Evolutionary conservation across 2,888 invertebrate genomes (phyloP).

Genomic region (Microctonus hyperodae): DNA sequence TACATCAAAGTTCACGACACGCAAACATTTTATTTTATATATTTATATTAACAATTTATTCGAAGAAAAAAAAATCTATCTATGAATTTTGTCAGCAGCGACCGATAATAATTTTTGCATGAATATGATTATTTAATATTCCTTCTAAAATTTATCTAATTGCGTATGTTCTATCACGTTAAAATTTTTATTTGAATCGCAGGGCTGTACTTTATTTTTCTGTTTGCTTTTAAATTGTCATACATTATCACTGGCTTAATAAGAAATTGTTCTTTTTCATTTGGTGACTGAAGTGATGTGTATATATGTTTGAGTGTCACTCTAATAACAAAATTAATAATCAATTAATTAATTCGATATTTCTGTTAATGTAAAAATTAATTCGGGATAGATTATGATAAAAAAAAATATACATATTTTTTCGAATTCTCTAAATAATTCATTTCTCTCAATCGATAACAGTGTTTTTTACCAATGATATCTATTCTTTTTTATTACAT

Average conservation of each 20-base stretch:
- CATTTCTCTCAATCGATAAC: not conserved
- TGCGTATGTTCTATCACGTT: not conserved
- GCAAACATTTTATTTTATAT: not conserved
- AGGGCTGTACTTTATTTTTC: not conserved
- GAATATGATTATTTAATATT: conserved; percentile 1
- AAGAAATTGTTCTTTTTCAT: not conserved
- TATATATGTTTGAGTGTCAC: not conserved
- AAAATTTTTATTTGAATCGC: not conserved
- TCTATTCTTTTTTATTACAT: not conserved
- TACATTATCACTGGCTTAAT: not conserved
- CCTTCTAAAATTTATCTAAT: not conserved
- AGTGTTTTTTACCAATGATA: not conserved
- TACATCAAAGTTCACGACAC: conserved; percentile 1
- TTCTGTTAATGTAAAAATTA: not conserved
- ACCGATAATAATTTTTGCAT: not conserved
- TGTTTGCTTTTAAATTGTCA: not conserved
- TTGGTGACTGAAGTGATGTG: not conserved
- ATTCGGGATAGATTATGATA: not conserved
- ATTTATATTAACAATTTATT: not conserved
- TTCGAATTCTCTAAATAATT: not conserved
- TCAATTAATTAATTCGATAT: not conserved
- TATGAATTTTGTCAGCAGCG: not conserved
- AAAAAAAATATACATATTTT: not conserved
- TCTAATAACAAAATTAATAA: not conserved
- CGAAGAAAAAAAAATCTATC: conserved; percentile 3